Evolutionary conservation across 2,888 invertebrate species (phyloP), one percentile per base, ranked within the genome.

Genomic region (Lithophane leautieri): DNA sequence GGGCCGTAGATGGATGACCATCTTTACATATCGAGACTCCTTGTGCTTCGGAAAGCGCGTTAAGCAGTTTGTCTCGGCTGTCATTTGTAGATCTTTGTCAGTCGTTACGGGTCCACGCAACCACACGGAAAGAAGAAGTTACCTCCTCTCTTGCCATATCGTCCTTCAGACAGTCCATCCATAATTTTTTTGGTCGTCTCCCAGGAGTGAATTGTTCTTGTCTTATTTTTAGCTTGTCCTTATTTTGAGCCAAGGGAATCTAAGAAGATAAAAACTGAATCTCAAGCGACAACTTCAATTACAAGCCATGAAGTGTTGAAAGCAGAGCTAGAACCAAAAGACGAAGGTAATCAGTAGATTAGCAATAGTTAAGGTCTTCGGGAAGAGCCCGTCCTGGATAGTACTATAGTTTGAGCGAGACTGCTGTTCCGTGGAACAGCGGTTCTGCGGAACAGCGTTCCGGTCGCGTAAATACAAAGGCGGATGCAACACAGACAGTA

Each of bases 231-330:
- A 96, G 96, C 95, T 0, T 96, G 96, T 72, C 96, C 96, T 0
- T 96, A 96, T 83, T 96, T 95, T 88, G 94, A 95, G 81, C 95
- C 96, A 2, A 93, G 95, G 0, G 94, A 94, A 52, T 90, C 93
- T 0, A 95, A 95, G 83, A 93, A 93, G 61, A 78, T 83, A 22
- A 93, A 93, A 62, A 63, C 81, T 4, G 91, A 92, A 34, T 85
- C 74, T 2, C 86, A 76, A 14, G 83, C 84, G 19, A 81, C 82
- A 0, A 76, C 87, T 0, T 89, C 89, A 1, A 73, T 81, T 0
- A 67, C 84, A 0, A 70, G 89, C 0, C 88, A 89, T 0, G 83
- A 84, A 0, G 84, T 79, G 8, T 40, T 88, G 14, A 90, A 90
- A 3, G 72, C 81, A 0, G 89, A 89, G 12, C 52, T 88, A 0